Conservation (phyloP, 2,797 vertebrate species). For the Prunella strophiata region DNA sequence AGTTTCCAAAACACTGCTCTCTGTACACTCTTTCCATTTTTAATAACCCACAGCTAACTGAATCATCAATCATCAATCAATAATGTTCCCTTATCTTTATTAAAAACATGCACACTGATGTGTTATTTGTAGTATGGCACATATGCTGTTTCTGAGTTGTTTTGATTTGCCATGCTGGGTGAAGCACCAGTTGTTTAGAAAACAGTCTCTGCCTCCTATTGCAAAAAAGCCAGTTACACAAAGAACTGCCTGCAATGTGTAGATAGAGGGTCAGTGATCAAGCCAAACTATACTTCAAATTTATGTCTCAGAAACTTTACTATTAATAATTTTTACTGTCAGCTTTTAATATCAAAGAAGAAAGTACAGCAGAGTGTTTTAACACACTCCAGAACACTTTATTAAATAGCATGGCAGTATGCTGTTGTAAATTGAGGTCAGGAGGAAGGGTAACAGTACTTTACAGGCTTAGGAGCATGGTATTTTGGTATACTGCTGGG, state of each 20-base stretch:
- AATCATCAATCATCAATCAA: not conserved
- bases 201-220: not conserved
- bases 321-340: constrained; percentile 47
- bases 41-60: not conserved
- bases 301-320: constrained; percentile 40
- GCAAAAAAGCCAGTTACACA: not conserved
- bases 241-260: not conserved
- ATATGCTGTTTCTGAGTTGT: not conserved
- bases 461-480: not conserved
- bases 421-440: not conserved
- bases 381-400: constrained; percentile 12
- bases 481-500: not conserved
- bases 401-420: not conserved
- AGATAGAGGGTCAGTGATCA: constrained; percentile 15
- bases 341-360: constrained; percentile 42
- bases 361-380: constrained; percentile 27
- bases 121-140: not conserved
- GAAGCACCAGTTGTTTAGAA: not conserved
- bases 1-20: not conserved
- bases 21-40: not conserved
- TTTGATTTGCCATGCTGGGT: not conserved
- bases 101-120: not conserved
- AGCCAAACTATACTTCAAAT: constrained; percentile 24
- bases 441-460: not conserved
- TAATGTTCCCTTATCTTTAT: not conserved